Evolutionary conservation across 2,797 vertebrate species (phyloP).

Genomic region (Loriculus beryllinus): DNA sequence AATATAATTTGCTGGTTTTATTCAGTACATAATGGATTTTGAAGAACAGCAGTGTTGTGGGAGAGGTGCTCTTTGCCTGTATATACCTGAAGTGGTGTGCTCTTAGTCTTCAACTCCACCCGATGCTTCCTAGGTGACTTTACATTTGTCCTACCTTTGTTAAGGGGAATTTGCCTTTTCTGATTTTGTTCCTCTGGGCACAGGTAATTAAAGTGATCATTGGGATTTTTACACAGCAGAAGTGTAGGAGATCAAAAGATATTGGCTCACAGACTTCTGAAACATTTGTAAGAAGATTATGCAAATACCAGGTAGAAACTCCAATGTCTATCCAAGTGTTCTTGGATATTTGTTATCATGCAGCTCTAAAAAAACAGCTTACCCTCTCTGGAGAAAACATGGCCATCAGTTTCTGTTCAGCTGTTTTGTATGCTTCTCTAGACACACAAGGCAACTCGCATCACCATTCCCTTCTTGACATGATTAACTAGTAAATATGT

Average conservation of each 20-base stretch:
- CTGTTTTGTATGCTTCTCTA: neutral
- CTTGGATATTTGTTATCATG: neutral
- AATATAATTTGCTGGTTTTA: neutral
- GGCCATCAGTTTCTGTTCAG: neutral
- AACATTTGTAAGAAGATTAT: neutral
- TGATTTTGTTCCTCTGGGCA: neutral
- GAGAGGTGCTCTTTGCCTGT: neutral
- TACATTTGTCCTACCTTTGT: neutral
- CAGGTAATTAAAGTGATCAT: neutral
- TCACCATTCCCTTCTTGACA: neutral
- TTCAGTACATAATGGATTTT: neutral
- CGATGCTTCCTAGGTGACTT: neutral
- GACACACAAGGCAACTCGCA: neutral
- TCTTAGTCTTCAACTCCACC: neutral
- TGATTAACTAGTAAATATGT: neutral
- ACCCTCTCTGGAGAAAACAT: neutral
- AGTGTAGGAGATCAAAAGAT: neutral
- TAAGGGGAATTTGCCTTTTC: neutral
- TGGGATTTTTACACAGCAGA: neutral
- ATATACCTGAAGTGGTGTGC: neutral
- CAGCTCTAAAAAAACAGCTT: neutral
- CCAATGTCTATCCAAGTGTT: neutral
- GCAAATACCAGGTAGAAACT: too few relatives aligned
- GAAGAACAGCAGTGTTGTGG: neutral
- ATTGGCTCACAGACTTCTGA: neutral